Base-by-base conservation (phyloP, 64 coral and sea anemone species). In the Astreopora myriophthalma region DNA sequence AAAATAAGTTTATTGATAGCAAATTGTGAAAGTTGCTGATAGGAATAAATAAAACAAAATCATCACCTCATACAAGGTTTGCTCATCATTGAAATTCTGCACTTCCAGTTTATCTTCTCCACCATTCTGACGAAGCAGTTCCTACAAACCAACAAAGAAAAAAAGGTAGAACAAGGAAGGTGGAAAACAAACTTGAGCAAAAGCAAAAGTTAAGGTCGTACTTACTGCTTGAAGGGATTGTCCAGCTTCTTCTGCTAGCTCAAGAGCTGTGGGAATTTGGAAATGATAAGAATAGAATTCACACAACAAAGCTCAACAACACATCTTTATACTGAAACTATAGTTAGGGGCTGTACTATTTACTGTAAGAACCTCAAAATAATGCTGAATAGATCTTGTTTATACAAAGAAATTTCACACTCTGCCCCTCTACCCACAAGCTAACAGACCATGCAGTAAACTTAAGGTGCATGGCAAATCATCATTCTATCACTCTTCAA, bases 161-260 rank as follows among this genome's bases (percentile, higher is more conserved):
- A 55, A 55, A 55, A 55, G 17, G 8, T 16, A 13, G 51, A 20
- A 10, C 51, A 55, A 14, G 51, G 16, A 16, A 0, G 51, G 51
- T 3, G 16, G 11, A 11, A 44, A 44, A 44, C 40, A 44, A 55
- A 55, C 51, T 55, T 55, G 17, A 55, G 51, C 12, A 55, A 19
- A 64, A 64, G 3, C 3, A 10, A 24, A 7, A 39, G 34, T 38
- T 74, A n/a, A 26, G 23, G 70, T 3, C 35, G 19, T 48, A 86
- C 90, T 92, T 14, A 92, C 90, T 8, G 80, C 90, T 86, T 92
- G 90, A 25, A 92, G 90, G 31, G 82, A 34, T 34, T 92, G 79
- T 11, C 80, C 90, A 92, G 90, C 69, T 85, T 85, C 90, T 38
- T 76, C 77, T 10, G 90, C 90, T 10, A 85, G 6, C 2, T 92